Evolutionary conservation across 2,113 vertebrate genomes (phyloP).

Genomic region (Lota lota): DNA sequence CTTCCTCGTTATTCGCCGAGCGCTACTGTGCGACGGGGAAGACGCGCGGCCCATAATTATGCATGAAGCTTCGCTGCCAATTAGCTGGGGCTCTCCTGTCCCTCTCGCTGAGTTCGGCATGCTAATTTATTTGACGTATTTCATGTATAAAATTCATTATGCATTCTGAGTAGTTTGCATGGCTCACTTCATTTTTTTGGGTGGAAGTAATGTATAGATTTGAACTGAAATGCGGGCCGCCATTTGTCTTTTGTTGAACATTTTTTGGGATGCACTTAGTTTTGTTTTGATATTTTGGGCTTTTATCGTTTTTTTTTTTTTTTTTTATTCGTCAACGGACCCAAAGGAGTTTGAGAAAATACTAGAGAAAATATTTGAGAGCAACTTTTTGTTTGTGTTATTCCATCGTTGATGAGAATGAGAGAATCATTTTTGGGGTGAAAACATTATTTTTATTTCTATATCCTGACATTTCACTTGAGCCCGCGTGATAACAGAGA

Average conservation of each 20-base stretch:
- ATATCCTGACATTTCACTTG: constrained; percentile 4
- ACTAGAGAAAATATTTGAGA: not conserved
- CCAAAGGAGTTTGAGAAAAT: constrained; percentile 5
- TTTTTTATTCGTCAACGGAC: not conserved
- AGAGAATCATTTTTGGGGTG: not conserved
- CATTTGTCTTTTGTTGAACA: constrained; percentile 23
- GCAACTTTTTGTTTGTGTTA: constrained; percentile 12
- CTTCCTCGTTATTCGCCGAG: constrained; percentile 70
- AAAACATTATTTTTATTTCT: constrained; percentile 2
- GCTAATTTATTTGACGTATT: constrained; percentile 81
- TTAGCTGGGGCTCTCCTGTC: constrained; percentile 79
- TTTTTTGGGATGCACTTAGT: constrained; percentile 8
- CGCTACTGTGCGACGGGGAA: constrained; percentile 69
- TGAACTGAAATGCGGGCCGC: not conserved
- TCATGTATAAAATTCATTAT: constrained; percentile 84
- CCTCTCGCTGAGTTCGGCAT: constrained; percentile 80
- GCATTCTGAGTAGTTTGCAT: constrained; percentile 80
- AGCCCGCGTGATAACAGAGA: not conserved
- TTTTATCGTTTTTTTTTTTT: constrained; percentile 19
- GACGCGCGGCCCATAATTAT: constrained; percentile 78
- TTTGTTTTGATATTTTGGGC: constrained; percentile 9
- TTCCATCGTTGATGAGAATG: not conserved
- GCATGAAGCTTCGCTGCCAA: constrained; percentile 79
- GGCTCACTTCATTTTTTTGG: constrained; percentile 72
- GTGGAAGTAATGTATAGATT: constrained; percentile 57